Evolutionary conservation across 2,113 vertebrate species (phyloP).

Genomic region (Lanius ludovicianus): DNA sequence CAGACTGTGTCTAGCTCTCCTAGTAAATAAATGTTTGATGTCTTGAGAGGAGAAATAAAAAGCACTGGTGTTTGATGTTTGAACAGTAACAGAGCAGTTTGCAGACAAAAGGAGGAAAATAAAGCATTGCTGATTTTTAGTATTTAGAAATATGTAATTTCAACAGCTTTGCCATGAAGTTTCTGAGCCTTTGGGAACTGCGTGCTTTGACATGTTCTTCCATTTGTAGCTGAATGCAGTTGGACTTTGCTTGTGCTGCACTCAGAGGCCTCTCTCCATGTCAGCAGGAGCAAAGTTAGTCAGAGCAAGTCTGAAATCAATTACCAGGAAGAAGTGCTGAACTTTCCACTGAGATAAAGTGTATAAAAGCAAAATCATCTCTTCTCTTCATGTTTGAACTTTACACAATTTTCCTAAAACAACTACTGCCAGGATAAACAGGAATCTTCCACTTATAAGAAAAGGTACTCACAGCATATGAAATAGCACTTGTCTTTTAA

Average conservation of each 20-base stretch:
- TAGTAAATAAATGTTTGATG: not conserved
- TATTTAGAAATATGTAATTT: not conserved
- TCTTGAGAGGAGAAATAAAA: not conserved
- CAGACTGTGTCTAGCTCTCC: not conserved
- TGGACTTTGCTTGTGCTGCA: accelerated
- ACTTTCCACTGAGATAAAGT: not conserved
- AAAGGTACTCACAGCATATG: not conserved
- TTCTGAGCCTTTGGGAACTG: not conserved
- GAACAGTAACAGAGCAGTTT: not conserved
- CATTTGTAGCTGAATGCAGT: not conserved
- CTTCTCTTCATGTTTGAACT: not conserved
- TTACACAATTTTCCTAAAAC: not conserved
- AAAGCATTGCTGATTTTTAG: not conserved
- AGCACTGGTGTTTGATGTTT: not conserved
- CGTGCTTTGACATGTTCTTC: not conserved
- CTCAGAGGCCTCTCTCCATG: not conserved
- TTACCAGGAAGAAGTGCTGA: not conserved
- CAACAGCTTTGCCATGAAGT: not conserved
- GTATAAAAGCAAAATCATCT: not conserved
- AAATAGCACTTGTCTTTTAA: not conserved
- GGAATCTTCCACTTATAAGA: not conserved
- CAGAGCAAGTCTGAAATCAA: not conserved
- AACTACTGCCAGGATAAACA: not conserved
- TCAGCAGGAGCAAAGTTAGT: not conserved
- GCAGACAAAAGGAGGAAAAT: not conserved